These are phyloP conservation scores for Capromys pilorides DNA, from an alignment of 2,797 vertebrate genomes.

Conservation along the genomic window DNA sequence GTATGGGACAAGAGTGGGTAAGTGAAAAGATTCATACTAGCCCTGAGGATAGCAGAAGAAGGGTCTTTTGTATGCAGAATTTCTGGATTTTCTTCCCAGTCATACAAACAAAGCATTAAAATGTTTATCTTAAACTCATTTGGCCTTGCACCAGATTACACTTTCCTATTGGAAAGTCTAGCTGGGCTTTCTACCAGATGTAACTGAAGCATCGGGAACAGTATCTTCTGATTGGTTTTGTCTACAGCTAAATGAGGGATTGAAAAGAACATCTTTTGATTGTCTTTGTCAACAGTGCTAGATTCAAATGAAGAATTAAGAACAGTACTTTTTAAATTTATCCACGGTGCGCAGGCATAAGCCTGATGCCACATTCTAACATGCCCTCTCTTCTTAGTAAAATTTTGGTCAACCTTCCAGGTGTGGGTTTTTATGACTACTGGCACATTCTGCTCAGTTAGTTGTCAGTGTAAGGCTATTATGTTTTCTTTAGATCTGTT, in stretches of 20 bases:
- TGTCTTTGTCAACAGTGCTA: not conserved
- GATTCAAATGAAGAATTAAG: not conserved
- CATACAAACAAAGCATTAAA: not conserved
- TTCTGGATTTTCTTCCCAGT: not conserved
- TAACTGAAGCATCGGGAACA: not conserved
- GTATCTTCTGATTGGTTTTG: not conserved
- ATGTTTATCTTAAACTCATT: not conserved
- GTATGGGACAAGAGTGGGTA: not conserved
- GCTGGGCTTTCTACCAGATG: not conserved
- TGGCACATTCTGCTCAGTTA: not conserved
- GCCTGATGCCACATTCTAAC: not conserved
- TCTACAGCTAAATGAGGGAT: not conserved
- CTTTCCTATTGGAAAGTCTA: not conserved
- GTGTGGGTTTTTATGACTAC: not conserved
- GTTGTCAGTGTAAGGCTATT: not conserved
- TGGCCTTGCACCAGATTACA: not conserved
- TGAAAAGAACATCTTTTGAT: not conserved
- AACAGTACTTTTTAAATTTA: not conserved
- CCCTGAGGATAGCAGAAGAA: not conserved
- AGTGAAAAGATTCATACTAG: not conserved
- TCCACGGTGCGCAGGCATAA: not conserved
- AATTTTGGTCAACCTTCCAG: not conserved
- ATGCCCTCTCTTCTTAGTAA: not conserved
- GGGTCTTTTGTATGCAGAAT: not conserved
- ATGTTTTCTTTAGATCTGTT: not conserved